A percentile compares a stretch with the other conserved stretches of the same genome.
These are phyloP conservation scores for Cherax destructor DNA, from an alignment of 1,140 invertebrate species.

Conservation along the genomic window DNA sequence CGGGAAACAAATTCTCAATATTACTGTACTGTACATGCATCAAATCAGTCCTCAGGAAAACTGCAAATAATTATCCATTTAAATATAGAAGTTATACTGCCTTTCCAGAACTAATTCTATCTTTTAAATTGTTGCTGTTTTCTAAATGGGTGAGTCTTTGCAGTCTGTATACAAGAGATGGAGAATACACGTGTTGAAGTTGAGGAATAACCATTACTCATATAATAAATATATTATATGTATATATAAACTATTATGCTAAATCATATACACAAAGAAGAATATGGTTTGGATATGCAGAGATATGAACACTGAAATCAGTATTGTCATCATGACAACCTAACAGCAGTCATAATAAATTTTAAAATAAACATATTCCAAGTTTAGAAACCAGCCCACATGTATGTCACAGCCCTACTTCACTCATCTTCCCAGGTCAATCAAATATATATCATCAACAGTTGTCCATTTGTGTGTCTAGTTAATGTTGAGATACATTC, in stretches of 20 bases:
- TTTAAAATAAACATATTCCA: not conserved
- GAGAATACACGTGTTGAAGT: not conserved
- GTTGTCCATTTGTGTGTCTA: too few species aligned
- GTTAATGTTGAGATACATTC: too few species aligned
- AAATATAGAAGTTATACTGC: not conserved
- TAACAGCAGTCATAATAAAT: not conserved
- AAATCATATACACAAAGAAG: conserved; percentile 19
- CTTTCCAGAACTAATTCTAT: not conserved
- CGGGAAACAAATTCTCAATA: not conserved
- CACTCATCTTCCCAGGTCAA: too few species aligned
- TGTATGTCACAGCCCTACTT: not conserved
- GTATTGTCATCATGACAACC: not conserved
- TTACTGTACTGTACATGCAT: not conserved
- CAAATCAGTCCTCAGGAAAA: not conserved
- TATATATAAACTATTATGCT: conserved; percentile 18
- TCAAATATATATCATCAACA: too few species aligned
- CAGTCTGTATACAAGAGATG: not conserved
- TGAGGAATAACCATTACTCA: not conserved
- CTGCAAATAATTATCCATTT: too few species aligned
- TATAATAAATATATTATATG: conserved; percentile 20
- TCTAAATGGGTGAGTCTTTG: not conserved
- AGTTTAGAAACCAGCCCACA: not conserved
- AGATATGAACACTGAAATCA: conserved; percentile 3
- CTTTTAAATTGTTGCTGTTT: not conserved
- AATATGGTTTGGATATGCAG: not conserved